Base-by-base conservation (phyloP, 1,140 invertebrate genomes). In the Lepidurus arcticus region DNA sequence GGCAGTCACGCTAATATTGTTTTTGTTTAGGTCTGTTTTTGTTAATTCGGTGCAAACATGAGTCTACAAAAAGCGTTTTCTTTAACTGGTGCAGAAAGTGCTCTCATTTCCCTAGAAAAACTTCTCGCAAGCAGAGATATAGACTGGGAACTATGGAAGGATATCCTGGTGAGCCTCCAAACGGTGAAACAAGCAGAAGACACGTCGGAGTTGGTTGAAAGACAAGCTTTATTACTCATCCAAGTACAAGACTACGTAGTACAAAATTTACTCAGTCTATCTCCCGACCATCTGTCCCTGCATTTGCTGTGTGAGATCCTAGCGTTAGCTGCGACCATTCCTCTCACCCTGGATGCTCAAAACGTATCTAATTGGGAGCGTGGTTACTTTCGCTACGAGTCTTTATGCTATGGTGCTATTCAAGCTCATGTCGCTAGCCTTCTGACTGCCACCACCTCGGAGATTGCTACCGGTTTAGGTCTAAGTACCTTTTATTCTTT, bases 401-500 rank as follows among this genome's bases (percentile, higher is more conserved):
- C 53, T 65, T 65, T 65, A 21, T 65, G 53, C 53, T 65, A 65
- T 65, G 21, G 9, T 65, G 53, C 53, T 21, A 65, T 65, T 65
- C 53, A 65, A 7, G 7, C 53, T 4, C 53, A 16, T 16, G 53
- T 65, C 7, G 6, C 13, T 65, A 4, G 21, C 53, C 53, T 65
- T 16, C 53, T 65, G 6, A 65, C 53, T 7, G 16, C 53, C 6
- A 65, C 53, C 53, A 13, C 16, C 6, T 65, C 5, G 16, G 21
- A 65, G 21, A 65, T 65, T 9, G 53, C 53, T 7, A n/a, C 53
- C n/a, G 53, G 21, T 16, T 65, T 65, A 13, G 53, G 53, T 16
- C n/a, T 65, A 9, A 65, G 53, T 16, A 7, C 53, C 9, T 16
- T 65, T 21, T 8, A 16, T 16, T 65, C 53, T 16, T 21, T 13